Evolutionary conservation across 2,797 vertebrate genomes (phyloP).

Genomic region (Nyctalus aviator): DNA sequence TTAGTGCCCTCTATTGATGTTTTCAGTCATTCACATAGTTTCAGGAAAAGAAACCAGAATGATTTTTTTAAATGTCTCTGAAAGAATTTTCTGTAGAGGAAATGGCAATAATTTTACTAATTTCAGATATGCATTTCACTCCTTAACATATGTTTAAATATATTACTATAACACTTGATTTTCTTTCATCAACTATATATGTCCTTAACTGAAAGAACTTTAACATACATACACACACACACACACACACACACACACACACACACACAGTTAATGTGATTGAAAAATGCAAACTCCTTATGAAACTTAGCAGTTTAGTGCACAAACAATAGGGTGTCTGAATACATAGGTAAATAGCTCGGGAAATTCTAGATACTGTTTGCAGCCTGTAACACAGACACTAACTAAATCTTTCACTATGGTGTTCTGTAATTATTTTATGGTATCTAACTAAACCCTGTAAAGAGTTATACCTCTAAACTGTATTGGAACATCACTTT

Average conservation of each 20-base stretch:
- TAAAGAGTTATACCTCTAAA: not conserved
- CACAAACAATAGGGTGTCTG: not conserved
- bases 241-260: not conserved
- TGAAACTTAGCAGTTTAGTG: slow-evolving; percentile 55
- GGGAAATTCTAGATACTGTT: slow-evolving; percentile 6
- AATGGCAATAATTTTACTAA: slow-evolving; percentile 2
- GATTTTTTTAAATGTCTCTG: slow-evolving; percentile 32
- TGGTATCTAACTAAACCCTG: not conserved
- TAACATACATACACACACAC: not conserved
- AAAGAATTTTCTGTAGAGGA: slow-evolving; percentile 12
- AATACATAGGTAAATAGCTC: slow-evolving; percentile 33
- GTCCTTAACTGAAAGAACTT: not conserved
- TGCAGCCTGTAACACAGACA: not conserved
- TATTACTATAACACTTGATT: not conserved
- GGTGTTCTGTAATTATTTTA: slow-evolving; percentile 30
- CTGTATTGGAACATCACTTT: not conserved
- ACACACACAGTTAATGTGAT: not conserved
- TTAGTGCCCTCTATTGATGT: slow-evolving; percentile 79
- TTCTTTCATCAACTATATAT: not conserved
- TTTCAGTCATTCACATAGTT: slow-evolving; percentile 45
- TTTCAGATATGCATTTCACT: not conserved
- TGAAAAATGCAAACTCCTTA: slow-evolving; percentile 53
- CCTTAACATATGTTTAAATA: not conserved
- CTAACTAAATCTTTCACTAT: not conserved
- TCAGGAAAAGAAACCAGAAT: not conserved